Conservation (phyloP, 2,797 vertebrate genomes). For the Pipistrellus nathusii region DNA sequence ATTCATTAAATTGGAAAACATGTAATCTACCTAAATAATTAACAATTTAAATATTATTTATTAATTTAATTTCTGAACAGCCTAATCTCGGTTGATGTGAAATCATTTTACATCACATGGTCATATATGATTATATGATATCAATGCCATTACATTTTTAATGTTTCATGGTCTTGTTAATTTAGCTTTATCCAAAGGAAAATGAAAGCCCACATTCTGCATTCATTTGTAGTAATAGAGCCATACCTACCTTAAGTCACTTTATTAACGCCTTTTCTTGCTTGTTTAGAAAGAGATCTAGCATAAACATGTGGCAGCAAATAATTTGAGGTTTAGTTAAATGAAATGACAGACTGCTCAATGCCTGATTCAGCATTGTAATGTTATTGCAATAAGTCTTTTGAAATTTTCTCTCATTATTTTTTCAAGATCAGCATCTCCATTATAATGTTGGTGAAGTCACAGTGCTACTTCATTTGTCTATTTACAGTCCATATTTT, state of each 20-base stretch:
- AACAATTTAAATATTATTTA: slow-evolving; percentile 84
- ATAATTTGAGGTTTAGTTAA: slow-evolving; percentile 1
- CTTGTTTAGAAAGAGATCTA: not conserved
- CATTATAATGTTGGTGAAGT: not conserved
- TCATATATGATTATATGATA: slow-evolving; percentile 84
- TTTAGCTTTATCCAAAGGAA: slow-evolving; percentile 40
- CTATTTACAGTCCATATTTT: slow-evolving; percentile 12
- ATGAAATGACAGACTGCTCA: not conserved
- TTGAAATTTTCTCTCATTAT: not conserved
- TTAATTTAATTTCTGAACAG: slow-evolving; percentile 83
- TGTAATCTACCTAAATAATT: slow-evolving; percentile 86
- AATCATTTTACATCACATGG: slow-evolving; percentile 81
- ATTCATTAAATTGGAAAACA: slow-evolving; percentile 71
- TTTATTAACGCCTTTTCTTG: not conserved
- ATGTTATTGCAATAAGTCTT: slow-evolving; percentile 15
- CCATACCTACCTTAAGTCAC: not conserved
- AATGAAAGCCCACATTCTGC: not conserved
- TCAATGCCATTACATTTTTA: slow-evolving; percentile 79
- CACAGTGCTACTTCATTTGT: not conserved
- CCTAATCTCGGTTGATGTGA: slow-evolving; percentile 85
- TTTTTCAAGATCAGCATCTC: not conserved
- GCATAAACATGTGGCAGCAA: not conserved
- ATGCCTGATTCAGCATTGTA: not conserved
- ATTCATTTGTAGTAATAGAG: not conserved
- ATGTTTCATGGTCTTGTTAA: slow-evolving; percentile 65